Conservation (phyloP, 64 coral and sea anemone genomes). For the Pocillopora verrucosa region DNA sequence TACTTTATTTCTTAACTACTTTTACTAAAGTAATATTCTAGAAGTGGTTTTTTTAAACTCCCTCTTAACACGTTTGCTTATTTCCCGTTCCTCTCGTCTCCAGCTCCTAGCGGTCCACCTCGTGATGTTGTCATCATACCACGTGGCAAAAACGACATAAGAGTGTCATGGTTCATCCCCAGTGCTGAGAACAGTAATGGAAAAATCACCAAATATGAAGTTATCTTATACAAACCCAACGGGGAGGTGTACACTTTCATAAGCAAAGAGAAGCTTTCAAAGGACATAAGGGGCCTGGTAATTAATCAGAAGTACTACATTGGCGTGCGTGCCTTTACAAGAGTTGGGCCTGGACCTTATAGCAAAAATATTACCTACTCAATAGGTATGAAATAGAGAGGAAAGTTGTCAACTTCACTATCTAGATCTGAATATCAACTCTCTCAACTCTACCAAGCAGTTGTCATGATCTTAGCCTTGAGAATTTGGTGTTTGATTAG, state of each 20-base stretch:
- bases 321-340: constrained; percentile 48
- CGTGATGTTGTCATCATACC: constrained; percentile 65
- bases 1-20: too few species aligned
- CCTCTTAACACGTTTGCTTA: neutral
- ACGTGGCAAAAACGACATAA: constrained; percentile 21
- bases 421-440: too few species aligned
- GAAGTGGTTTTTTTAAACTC: too few species aligned
- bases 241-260: neutral
- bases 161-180: constrained; percentile 67
- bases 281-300: constrained; percentile 43
- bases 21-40: too few species aligned
- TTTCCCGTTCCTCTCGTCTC: neutral
- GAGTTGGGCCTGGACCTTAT: constrained; percentile 48
- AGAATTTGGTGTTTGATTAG: too few species aligned
- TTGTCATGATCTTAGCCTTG: too few species aligned
- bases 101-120: constrained; percentile 58
- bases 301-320: constrained; percentile 25
- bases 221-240: constrained; percentile 28
- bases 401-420: too few species aligned
- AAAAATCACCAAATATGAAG: constrained; percentile 47
- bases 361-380: constrained; percentile 27
- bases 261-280: constrained; percentile 30
- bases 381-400: neutral
- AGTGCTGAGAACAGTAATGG: constrained; percentile 41
- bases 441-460: too few species aligned